Percentiles rank a stretch among this genome's conserved stretches.
phyloP scores from a whole-genome alignment of 2,797 vertebrate species.

The Hydrolagus colliei region DNA sequence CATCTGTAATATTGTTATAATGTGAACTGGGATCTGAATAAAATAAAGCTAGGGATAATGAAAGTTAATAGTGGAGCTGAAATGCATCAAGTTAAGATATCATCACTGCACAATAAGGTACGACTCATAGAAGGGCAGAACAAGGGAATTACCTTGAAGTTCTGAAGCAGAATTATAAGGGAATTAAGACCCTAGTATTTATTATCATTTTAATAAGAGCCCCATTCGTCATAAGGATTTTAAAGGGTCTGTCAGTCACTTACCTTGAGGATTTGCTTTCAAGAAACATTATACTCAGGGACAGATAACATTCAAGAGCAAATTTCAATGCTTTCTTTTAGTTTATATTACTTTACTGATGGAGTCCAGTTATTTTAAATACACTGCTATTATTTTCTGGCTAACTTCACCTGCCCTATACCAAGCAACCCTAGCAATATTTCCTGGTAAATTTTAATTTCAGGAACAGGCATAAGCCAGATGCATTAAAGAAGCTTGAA shows the following conservation, averaged over 20 bases:
- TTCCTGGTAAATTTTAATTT: background rate
- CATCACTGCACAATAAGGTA: conserved; percentile 1
- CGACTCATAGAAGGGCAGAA: background rate
- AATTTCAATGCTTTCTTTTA: conserved; percentile 7
- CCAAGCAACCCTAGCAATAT: background rate
- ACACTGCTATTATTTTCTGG: background rate
- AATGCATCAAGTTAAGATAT: background rate
- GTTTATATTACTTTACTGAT: background rate
- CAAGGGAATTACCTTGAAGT: conserved; percentile 7
- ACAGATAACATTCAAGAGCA: background rate
- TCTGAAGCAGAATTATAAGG: background rate
- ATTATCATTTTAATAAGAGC: background rate
- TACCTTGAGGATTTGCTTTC: background rate
- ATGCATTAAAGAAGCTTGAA: conserved; percentile 2
- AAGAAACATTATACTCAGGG: background rate
- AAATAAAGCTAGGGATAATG: background rate
- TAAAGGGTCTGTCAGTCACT: background rate
- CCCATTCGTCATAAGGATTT: background rate
- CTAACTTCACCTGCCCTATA: background rate
- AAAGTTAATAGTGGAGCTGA: background rate
- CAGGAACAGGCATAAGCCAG: background rate
- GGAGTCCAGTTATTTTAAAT: no score
- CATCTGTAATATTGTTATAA: no score
- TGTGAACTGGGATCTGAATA: no score
- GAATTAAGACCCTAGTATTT: conserved; percentile 4